A percentile compares a stretch with the other conserved stretches of the same genome.
Conservation (phyloP, 2,888 invertebrate genomes). For the Macaria liturata region DNA sequence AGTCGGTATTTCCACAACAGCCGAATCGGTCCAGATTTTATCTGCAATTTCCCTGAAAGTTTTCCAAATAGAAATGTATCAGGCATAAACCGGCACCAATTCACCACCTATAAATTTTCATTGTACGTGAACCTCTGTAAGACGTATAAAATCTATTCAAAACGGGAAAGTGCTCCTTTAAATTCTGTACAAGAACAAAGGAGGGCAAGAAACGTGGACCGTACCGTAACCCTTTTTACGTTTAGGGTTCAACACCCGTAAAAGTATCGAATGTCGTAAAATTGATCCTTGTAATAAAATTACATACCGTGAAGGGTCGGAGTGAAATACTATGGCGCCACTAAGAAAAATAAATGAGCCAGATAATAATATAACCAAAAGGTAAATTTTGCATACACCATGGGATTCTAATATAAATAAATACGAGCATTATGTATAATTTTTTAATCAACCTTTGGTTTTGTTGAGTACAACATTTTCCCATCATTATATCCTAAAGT, state of each 20-base stretch:
- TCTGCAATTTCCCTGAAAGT: constrained; percentile 21
- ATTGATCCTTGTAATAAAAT: constrained; percentile 73
- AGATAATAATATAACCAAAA: constrained; percentile 41
- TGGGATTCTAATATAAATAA: constrained; percentile 2
- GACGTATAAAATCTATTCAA: constrained; percentile 43
- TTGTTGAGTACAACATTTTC: constrained; percentile 38
- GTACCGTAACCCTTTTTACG: constrained; percentile 69
- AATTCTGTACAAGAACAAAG: constrained; percentile 56
- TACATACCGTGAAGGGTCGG: constrained; percentile 58
- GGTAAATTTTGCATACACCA: constrained; percentile 31
- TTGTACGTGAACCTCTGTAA: constrained; percentile 37
- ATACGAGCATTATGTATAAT: too few relatives aligned
- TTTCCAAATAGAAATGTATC: constrained; percentile 26
- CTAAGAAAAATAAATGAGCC: constrained; percentile 50
- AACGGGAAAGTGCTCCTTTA: constrained; percentile 46
- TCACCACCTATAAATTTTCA: constrained; percentile 25
- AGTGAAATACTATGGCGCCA: constrained; percentile 66
- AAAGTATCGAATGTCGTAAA: constrained; percentile 75
- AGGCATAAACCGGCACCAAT: constrained; percentile 21
- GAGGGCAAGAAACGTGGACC: constrained; percentile 48
- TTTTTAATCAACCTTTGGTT: constrained; percentile 21
- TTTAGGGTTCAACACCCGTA: constrained; percentile 69
- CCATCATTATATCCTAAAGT: constrained; percentile 35
- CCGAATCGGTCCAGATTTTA: constrained; percentile 13
- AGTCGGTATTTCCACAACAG: constrained; percentile 1